Base-by-base conservation (phyloP, 2,888 invertebrate species). In the Ophion ellenae region DNA sequence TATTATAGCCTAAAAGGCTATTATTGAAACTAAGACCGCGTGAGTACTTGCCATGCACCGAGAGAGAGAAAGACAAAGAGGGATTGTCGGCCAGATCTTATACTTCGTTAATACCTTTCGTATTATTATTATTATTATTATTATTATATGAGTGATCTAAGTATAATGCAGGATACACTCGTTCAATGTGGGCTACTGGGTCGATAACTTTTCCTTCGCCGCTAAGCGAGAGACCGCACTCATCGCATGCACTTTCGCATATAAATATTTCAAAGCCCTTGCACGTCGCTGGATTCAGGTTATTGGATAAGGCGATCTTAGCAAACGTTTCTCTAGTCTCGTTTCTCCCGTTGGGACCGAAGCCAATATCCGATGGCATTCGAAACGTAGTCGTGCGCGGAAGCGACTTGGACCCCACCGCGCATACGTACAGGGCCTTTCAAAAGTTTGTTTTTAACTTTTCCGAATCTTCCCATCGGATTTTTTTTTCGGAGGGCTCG, bases 241-340 rank as follows among this genome's bases (percentile, higher is more conserved):
- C n/a, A 28, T 20, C 17, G 14, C 36, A n/a, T 53, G 17, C 32
- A 69, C 74, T 74, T 76, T 75, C 61, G 75, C 76, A 59, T 28
- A 70, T 78, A 69, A 74, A 81, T 81, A 76, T 78, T 64, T 28
- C 63, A 11, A 20, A 69, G 77, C 11, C 63, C 69, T 67, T 45
- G 63, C 73, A 76, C 53, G 40, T 76, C 67, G 53, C 77, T 74
- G 47, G 36, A 85, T 85, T 53, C 75, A 81, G 82, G 85, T 85
- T 82, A 82, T 79, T 79, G 64, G 85, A 81, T 64, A 75, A 75
- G 17, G 57, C 79, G 74, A 59, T 70, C 28, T 40, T 57, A 64
- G 47, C 53, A 24, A n/a, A 73, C 61, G 66, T 81, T 85, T 85
- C 81, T 75, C 78, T 78, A 74, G 69, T 74, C 85, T 78, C 61